Conservation (phyloP, 2,113 vertebrate species). For the Siniperca chuatsi region DNA sequence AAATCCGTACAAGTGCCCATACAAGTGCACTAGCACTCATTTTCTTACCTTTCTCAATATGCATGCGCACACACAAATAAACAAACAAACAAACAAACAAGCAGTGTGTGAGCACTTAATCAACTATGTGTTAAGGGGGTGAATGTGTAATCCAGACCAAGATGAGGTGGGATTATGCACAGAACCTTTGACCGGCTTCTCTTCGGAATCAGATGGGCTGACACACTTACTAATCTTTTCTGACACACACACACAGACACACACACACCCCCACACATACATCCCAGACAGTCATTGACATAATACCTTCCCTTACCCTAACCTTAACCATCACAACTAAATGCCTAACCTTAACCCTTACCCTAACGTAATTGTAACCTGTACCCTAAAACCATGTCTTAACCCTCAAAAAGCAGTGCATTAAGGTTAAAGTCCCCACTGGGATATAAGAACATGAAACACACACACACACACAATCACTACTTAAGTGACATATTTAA, state of each 20-base stretch:
- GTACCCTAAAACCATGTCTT: too few relatives aligned
- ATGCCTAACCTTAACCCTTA: too few relatives aligned
- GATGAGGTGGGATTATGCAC: constrained; percentile 73
- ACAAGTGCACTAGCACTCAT: neutral
- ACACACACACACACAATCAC: constrained; percentile 16
- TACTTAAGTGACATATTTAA: constrained; percentile 54
- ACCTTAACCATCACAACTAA: too few relatives aligned
- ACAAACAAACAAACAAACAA: constrained; percentile 31
- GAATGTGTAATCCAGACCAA: constrained; percentile 74
- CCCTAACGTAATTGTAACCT: too few relatives aligned
- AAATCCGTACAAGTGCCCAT: neutral
- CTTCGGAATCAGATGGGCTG: constrained; percentile 85
- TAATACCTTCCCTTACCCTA: too few relatives aligned
- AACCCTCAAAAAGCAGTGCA: too few relatives aligned
- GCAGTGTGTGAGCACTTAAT: constrained; percentile 22
- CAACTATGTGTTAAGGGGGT: constrained; percentile 32
- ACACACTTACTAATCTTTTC: constrained; percentile 20
- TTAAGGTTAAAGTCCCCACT: too few relatives aligned
- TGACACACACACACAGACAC: constrained; percentile 21
- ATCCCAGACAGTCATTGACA: too few relatives aligned
- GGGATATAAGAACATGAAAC: neutral
- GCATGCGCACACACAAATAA: neutral
- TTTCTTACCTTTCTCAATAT: neutral
- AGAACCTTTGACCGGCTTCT: constrained; percentile 85
- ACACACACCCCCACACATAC: constrained; percentile 23